phyloP scores from a whole-genome alignment of 2,797 vertebrate species.

The Spatula versicolor region DNA sequence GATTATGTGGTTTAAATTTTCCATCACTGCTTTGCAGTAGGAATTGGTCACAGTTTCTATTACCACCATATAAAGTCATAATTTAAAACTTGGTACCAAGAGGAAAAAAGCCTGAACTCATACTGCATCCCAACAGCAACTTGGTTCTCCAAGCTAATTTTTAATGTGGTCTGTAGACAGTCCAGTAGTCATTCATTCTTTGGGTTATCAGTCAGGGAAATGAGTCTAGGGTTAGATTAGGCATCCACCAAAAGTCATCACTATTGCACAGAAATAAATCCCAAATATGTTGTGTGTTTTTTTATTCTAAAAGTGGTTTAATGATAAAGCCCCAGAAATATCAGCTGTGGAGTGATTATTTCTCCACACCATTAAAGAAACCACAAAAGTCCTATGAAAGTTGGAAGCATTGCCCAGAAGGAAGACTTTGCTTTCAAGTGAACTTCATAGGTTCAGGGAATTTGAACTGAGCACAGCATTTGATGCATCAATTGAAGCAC shows the following conservation, averaged over 20 bases:
- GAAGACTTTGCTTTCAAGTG: slow-evolving; percentile 14
- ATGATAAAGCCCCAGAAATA: background rate
- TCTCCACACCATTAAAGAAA: background rate
- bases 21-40: background rate
- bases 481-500: slow-evolving; percentile 35
- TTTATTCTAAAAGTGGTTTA: background rate
- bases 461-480: slow-evolving; percentile 15
- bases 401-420: slow-evolving; percentile 33
- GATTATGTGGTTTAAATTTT: background rate
- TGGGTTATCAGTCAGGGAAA: background rate
- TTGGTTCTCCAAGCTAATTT: background rate
- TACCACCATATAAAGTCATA: background rate
- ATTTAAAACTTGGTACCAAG: background rate
- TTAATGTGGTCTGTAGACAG: background rate
- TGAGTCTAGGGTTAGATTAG: background rate
- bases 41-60: background rate
- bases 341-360: background rate
- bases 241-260: background rate
- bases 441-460: slow-evolving; percentile 6
- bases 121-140: background rate
- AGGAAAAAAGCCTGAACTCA: background rate
- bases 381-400: background rate
- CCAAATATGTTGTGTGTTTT: background rate
- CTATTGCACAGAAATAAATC: background rate
- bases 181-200: background rate